Percentiles rank a stretch among this genome's conserved stretches.
Conservation (phyloP, 2,113 vertebrate species). For the Chloebia gouldiae region DNA sequence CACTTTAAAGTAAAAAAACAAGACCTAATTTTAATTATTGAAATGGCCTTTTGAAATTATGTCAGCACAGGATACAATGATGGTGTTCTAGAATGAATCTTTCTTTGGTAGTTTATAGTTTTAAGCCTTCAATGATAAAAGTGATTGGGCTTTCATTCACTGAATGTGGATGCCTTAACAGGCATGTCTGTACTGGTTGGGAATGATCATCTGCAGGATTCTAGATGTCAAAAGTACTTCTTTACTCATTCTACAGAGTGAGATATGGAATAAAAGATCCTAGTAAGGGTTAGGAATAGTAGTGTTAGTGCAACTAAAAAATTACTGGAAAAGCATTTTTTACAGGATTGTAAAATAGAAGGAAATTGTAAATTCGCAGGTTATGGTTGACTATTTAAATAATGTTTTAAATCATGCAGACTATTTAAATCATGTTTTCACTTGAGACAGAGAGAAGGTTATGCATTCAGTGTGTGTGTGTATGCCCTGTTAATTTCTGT, state of each 20-base stretch:
- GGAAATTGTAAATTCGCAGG: not conserved
- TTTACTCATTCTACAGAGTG: not conserved
- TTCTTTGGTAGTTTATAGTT: not conserved
- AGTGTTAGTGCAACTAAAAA: not conserved
- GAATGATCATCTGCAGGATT: not conserved
- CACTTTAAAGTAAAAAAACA: not conserved
- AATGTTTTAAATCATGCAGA: not conserved
- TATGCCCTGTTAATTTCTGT: not conserved
- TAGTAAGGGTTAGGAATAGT: not conserved
- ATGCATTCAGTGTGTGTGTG: not conserved
- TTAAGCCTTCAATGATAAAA: not conserved
- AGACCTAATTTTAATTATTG: not conserved
- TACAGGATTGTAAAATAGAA: not conserved
- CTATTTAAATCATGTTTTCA: not conserved
- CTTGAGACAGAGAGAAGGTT: not conserved
- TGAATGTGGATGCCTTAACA: not conserved
- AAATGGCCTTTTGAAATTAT: not conserved
- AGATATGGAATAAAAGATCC: not conserved
- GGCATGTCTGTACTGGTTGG: slow-evolving; percentile 32
- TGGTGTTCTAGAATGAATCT: not conserved
- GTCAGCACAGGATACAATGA: not conserved
- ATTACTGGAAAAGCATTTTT: not conserved
- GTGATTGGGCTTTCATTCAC: slow-evolving; percentile 1
- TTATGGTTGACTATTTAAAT: not conserved
- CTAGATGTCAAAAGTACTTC: not conserved